Evolutionary conservation across 1,140 invertebrate genomes (phyloP).

Genomic region (Tachypleus tridentatus): DNA sequence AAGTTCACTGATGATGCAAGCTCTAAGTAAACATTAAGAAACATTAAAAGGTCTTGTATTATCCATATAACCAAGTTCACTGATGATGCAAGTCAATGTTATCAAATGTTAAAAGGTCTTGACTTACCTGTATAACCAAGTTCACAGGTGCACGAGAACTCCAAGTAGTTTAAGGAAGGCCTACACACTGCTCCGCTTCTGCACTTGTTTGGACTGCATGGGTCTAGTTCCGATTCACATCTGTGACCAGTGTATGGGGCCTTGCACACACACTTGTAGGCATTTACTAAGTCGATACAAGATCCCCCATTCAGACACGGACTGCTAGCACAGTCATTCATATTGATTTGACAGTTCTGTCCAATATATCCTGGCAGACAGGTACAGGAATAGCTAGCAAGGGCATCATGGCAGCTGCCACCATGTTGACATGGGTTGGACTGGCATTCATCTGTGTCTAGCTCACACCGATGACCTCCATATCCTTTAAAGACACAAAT

Average conservation of each 20-base stretch:
- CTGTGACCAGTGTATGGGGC: conserved; percentile 67
- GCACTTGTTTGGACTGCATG: conserved; percentile 74
- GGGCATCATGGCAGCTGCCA: conserved; percentile 69
- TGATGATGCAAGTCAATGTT: too few species aligned
- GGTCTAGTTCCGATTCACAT: conserved; percentile 83
- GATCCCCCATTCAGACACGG: conserved; percentile 74
- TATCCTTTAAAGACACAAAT: conserved; percentile 47
- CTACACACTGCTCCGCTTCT: conserved; percentile 39
- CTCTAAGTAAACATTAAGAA: too few species aligned
- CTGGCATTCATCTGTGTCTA: conserved; percentile 70
- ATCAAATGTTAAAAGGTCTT: background rate
- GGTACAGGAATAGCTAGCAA: conserved; percentile 60
- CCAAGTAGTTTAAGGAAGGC: background rate
- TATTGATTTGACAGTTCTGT: conserved; percentile 74
- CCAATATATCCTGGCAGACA: conserved; percentile 88
- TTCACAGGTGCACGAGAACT: conserved; percentile 72
- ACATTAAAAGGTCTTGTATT: too few species aligned
- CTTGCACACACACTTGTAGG: conserved; percentile 80
- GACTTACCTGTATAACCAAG: conserved; percentile 67
- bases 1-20: too few species aligned
- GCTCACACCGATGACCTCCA: conserved; percentile 71
- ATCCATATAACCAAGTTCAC: too few species aligned
- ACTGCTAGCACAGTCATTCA: conserved; percentile 62
- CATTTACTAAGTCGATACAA: conserved; percentile 84
- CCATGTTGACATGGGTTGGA: conserved; percentile 82